phyloP scores from a whole-genome alignment of 2,888 invertebrate genomes.

The Labia minor region DNA sequence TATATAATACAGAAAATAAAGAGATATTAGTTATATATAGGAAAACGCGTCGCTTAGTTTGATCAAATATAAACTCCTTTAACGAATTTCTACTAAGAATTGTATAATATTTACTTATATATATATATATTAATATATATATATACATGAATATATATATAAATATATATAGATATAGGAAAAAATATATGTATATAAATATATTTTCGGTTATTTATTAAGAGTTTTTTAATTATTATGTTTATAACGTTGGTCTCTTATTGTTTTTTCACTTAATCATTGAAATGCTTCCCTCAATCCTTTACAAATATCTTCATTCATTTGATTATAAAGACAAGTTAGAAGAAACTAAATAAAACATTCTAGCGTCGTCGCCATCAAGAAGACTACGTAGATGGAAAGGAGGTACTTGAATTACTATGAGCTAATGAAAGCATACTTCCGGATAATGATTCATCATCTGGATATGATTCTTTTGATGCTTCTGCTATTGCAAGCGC shows the following conservation, averaged over 20 bases:
- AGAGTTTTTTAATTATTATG: conserved; percentile 1
- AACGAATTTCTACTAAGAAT: background rate
- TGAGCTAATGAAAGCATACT: conserved; percentile 91
- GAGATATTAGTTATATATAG: background rate
- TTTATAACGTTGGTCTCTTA: conserved; percentile 15
- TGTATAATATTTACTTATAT: background rate
- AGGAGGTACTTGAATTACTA: conserved; percentile 88
- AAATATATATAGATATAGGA: background rate
- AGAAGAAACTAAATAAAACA: background rate
- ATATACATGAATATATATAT: conserved; percentile 18
- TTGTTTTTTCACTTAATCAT: background rate
- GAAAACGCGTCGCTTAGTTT: background rate
- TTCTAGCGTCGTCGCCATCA: background rate
- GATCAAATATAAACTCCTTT: background rate
- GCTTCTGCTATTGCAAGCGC: conserved; percentile 85
- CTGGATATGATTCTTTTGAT: conserved; percentile 77
- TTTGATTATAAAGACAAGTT: conserved; percentile 4
- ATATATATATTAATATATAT: background rate
- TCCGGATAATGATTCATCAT: conserved; percentile 84
- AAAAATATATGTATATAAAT: conserved; percentile 1
- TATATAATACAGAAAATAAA: conserved; percentile 8
- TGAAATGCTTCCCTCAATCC: background rate
- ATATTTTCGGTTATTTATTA: background rate
- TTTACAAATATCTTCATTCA: background rate
- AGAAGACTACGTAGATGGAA: conserved; percentile 47